Percentiles rank a stretch among this genome's conserved stretches.
Conservation (phyloP, 1,140 invertebrate genomes). For the Lethrus apterus region DNA sequence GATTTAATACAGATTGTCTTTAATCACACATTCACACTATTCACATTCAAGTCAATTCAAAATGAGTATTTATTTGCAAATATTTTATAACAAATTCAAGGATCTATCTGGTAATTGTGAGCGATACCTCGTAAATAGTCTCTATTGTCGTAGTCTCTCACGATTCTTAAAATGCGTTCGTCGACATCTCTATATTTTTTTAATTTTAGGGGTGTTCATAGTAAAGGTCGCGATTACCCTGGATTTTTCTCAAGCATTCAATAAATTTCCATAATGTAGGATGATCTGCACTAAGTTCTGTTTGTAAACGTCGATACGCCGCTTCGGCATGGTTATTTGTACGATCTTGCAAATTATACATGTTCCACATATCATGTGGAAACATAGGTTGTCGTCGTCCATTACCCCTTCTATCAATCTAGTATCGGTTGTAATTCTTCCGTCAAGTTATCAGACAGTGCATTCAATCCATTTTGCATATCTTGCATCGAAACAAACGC, state of each 20-base stretch:
- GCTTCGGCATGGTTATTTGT: constrained; percentile 17
- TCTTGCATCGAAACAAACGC: constrained; percentile 10
- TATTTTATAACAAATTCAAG: neutral
- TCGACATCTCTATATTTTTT: constrained; percentile 11
- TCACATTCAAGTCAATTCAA: too few relatives aligned
- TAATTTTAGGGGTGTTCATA: constrained; percentile 8
- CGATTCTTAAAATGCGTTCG: constrained; percentile 7
- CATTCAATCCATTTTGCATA: neutral
- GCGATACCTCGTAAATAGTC: constrained; percentile 12
- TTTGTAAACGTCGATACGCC: constrained; percentile 13
- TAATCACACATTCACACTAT: too few relatives aligned
- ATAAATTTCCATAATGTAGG: constrained; percentile 14
- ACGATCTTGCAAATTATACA: constrained; percentile 1
- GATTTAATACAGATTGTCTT: too few relatives aligned
- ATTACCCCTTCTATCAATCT: constrained; percentile 12
- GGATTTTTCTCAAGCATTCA: constrained; percentile 10
- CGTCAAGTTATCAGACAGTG: neutral
- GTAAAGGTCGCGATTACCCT: constrained; percentile 8
- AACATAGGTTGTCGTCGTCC: constrained; percentile 10
- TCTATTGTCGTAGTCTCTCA: constrained; percentile 12
- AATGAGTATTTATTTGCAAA: too few relatives aligned
- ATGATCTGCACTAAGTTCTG: constrained; percentile 12
- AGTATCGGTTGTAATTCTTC: constrained; percentile 8
- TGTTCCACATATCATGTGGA: neutral
- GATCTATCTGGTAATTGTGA: constrained; percentile 10